Base-by-base conservation (phyloP, 2,888 invertebrate species). In the Agelastica alni region DNA sequence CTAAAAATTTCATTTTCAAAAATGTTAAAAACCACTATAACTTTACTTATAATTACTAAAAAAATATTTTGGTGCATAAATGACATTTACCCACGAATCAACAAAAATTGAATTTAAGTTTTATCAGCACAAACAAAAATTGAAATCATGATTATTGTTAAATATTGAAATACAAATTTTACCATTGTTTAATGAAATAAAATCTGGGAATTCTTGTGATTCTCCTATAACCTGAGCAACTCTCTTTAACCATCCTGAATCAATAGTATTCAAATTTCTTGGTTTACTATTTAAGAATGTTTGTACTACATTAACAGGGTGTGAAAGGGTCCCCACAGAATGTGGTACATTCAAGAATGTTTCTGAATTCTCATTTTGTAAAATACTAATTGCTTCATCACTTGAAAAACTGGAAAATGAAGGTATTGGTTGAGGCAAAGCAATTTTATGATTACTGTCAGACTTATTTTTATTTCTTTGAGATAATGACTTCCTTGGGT, bases 401-500 rank as follows among this genome's bases (percentile, higher is more conserved):
- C 60, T 63, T 20, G 55, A 53, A 55, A 66, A 66, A 13, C 54
- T 48, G 2, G 20, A 47, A 51, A 61, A 58, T 28, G 46, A 26
- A 5, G 47, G 20, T 14, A 20, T 20, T 10, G 66, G 63, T 43
- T 69, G 68, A 43, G 67, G 63, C 22, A 58, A 57, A 42, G 57
- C 53, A 18, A 51, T 28, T 10, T 51, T 51, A n/a, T n/a, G n/a
- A n/a, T n/a, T n/a, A n/a, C n/a, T n/a, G 18, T 30, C 53, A 41
- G 59, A 52, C 36, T 75, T 75, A 26, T 51, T 65, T 49, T 59
- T 66, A 26, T 66, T 66, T 1, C 69, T 62, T 41, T 77, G 65
- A 14, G 82, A 80, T 3, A 83, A 63, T 0, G 84, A 82, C 73
- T 91, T 92, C 65, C 90, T 81, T 1, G 91, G 91, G 77, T 91